These are phyloP conservation scores for Plemyria rubiginata DNA, from an alignment of 2,888 invertebrate genomes.

Conservation along the genomic window DNA sequence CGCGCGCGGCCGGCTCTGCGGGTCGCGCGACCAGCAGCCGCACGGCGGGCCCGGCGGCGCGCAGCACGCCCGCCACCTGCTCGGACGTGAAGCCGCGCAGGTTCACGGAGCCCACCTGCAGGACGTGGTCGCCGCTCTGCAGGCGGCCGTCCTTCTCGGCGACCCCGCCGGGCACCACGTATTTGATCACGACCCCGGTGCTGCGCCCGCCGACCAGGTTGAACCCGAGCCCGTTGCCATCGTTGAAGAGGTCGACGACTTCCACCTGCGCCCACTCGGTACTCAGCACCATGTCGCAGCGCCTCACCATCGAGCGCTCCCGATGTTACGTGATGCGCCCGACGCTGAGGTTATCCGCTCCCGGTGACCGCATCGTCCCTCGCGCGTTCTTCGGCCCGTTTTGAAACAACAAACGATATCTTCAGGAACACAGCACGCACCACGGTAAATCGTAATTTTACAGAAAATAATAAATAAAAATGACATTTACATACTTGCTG, in stretches of 20 bases:
- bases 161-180: slow-evolving; percentile 97
- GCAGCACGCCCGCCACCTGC: slow-evolving; percentile 89
- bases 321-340: slow-evolving; percentile 76
- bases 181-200: slow-evolving; percentile 99
- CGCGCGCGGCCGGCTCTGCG: slow-evolving; percentile 94
- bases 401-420: slow-evolving; percentile 17
- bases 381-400: not conserved
- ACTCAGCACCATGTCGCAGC: slow-evolving; percentile 91
- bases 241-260: slow-evolving; percentile 98
- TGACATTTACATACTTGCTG: slow-evolving; percentile 86
- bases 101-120: slow-evolving; percentile 97
- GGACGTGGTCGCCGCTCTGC: slow-evolving; percentile 98
- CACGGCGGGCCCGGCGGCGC: slow-evolving; percentile 92
- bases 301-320: slow-evolving; percentile 77
- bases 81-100: slow-evolving; percentile 98
- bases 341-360: slow-evolving; percentile 72
- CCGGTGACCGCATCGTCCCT: slow-evolving; percentile 57
- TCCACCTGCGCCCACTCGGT: slow-evolving; percentile 99
- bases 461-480: slow-evolving; percentile 53
- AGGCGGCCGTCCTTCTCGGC: slow-evolving; percentile 98
- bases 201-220: slow-evolving; percentile 99
- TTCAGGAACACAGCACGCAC: slow-evolving; percentile 42
- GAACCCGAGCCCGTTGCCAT: slow-evolving; percentile 98
- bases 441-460: slow-evolving; percentile 50
- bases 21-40: slow-evolving; percentile 97